Percentiles rank a stretch among this genome's conserved stretches.
These are phyloP conservation scores for Onychostoma macrolepis DNA, from an alignment of 2,113 vertebrate genomes.

Conservation along the genomic window DNA sequence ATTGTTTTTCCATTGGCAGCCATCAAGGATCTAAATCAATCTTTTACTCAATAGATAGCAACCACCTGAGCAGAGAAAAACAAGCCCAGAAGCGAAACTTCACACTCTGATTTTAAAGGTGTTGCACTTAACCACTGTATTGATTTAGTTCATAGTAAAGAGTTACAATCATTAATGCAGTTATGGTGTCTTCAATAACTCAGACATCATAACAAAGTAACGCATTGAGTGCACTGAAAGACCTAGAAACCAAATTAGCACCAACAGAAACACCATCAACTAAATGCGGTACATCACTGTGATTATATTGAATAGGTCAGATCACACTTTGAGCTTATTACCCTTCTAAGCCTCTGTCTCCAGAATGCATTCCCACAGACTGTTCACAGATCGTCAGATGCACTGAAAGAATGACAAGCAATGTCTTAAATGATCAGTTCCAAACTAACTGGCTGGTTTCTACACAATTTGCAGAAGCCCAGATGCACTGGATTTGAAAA, in stretches of 20 bases:
- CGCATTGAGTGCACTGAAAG: background rate
- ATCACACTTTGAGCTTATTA: background rate
- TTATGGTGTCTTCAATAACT: constrained; percentile 10
- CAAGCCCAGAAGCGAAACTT: background rate
- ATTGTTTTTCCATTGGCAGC: constrained; percentile 24
- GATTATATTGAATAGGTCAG: background rate
- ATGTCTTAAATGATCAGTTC: background rate
- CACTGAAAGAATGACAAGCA: background rate
- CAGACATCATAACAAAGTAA: background rate
- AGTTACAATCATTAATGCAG: background rate
- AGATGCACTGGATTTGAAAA: background rate
- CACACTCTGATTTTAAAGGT: constrained; percentile 12
- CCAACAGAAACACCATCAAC: background rate
- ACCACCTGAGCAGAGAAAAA: background rate
- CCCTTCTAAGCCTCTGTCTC: background rate
- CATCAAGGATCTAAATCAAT: constrained; percentile 16
- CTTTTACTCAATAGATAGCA: constrained; percentile 12
- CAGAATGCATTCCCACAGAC: background rate
- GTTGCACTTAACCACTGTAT: constrained; percentile 24
- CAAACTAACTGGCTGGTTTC: background rate
- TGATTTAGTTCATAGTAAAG: constrained; percentile 2
- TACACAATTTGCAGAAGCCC: background rate
- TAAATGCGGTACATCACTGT: background rate
- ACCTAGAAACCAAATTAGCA: background rate
- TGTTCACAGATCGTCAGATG: background rate